Evolutionary conservation across 2,888 invertebrate genomes (phyloP), one percentile per base, ranked within the genome.

Genomic region (Euzetes globulus): DNA sequence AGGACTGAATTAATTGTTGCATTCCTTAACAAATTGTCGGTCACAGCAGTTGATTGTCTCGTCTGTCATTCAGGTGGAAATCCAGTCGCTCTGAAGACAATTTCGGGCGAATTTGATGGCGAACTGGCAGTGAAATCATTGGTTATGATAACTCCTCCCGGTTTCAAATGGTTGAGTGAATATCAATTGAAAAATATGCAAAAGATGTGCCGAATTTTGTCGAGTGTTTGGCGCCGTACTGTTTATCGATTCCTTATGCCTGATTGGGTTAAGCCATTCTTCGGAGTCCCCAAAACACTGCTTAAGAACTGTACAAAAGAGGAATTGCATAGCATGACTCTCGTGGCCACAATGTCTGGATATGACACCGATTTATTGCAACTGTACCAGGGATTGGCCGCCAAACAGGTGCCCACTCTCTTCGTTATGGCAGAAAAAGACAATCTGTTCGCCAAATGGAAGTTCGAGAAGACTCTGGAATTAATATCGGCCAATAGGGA

Each of bases 11-110:
- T 65, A 1, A 41, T 65, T 1, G 19, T 37, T 2, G 1, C n/a
- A n/a, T 65, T 65, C 19, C 41, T 65, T 1, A 17, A 19, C 6
- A 3, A 3, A n/a, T 29, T 65, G 41, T 9, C 9, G 7, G n/a
- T 65, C 65, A n/a, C 2, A 3, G 4, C 2, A 2, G 19, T 65
- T 7, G 65, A 65, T n/a, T 65, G 37, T 19, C 37, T 65, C 5
- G 65, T 65, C 9, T 65, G 65, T 65, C 65, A 65, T 37, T 65
- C 65, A 4, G 65, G 37, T n/a, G 65, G 37, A 2, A 65, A 65
- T 65, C 65, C 33, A 9, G 13, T 65, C 3, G 37, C 37, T 6
- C 5, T 37, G 17, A 7, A 27, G 3, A 33, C 17, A 29, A 29
- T 63, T 3, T 15, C 29, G 15, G 63, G 33, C 9, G 29, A 63